Evolutionary conservation across 2,113 vertebrate genomes (phyloP).

Genomic region (Istiophorus platypterus): DNA sequence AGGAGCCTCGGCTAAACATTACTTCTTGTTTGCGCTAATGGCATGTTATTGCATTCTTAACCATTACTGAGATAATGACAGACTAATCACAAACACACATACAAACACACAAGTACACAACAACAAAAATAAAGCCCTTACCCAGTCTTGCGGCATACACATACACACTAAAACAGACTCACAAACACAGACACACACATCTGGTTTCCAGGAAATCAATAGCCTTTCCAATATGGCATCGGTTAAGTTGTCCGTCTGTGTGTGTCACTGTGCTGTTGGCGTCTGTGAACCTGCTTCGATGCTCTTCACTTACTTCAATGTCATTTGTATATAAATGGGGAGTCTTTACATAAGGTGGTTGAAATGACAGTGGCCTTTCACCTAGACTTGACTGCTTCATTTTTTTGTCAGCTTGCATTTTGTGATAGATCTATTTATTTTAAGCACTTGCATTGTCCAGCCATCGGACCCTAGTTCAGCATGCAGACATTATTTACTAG

Average conservation of each 20-base stretch:
- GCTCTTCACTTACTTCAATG: neutral
- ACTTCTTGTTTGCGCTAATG: conserved; percentile 48
- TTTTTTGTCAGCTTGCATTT: neutral
- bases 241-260: conserved; percentile 6
- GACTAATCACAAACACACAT: conserved; percentile 65
- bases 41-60: conserved; percentile 65
- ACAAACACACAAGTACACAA: conserved; percentile 1
- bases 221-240: conserved; percentile 33
- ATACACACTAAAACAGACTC: conserved; percentile 14
- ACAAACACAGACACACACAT: conserved; percentile 69
- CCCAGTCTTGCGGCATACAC: neutral
- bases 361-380: neutral
- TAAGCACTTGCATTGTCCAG: neutral
- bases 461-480: neutral
- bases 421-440: neutral
- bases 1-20: conserved; percentile 21
- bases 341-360: neutral
- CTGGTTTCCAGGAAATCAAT: conserved; percentile 58
- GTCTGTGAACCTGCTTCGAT: neutral
- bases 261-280: conserved; percentile 19
- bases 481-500: neutral
- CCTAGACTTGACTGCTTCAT: neutral
- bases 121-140: conserved; percentile 13
- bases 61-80: conserved; percentile 55
- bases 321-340: neutral